Percentiles rank a stretch among this genome's conserved stretches.
phyloP scores from a whole-genome alignment of 2,797 vertebrate genomes.

The Sebastes wilsoni region DNA sequence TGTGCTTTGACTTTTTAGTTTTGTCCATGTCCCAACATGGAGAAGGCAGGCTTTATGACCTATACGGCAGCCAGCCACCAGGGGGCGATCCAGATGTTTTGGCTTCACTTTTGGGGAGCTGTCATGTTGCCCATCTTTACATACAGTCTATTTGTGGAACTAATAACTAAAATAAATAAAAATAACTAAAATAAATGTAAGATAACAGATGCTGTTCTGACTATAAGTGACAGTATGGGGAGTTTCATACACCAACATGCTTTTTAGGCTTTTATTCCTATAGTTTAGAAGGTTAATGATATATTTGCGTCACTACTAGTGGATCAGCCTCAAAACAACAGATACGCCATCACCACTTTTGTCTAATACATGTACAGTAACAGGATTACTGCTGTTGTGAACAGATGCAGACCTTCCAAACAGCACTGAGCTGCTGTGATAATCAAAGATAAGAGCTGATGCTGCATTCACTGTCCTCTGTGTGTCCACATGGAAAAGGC shows the following conservation, averaged over 20 bases:
- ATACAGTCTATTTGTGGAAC: too few relatives aligned
- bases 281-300: background rate
- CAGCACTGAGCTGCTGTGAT: background rate
- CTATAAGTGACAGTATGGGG: too few relatives aligned
- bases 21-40: too few relatives aligned
- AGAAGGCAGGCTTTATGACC: too few relatives aligned
- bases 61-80: too few relatives aligned
- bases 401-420: background rate
- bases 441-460: slow-evolving; percentile 3
- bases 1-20: too few relatives aligned
- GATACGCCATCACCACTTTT: background rate
- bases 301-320: background rate
- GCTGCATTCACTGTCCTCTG: slow-evolving; percentile 8
- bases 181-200: background rate
- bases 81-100: too few relatives aligned
- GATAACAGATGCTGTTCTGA: too few relatives aligned
- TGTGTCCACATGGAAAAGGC: background rate
- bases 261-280: too few relatives aligned
- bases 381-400: background rate
- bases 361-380: background rate
- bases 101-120: too few relatives aligned
- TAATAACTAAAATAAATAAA: background rate
- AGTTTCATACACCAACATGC: too few relatives aligned
- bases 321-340: background rate
- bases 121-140: too few relatives aligned